Base-by-base conservation (phyloP, 2,888 invertebrate genomes). In the Julus scanicus region DNA sequence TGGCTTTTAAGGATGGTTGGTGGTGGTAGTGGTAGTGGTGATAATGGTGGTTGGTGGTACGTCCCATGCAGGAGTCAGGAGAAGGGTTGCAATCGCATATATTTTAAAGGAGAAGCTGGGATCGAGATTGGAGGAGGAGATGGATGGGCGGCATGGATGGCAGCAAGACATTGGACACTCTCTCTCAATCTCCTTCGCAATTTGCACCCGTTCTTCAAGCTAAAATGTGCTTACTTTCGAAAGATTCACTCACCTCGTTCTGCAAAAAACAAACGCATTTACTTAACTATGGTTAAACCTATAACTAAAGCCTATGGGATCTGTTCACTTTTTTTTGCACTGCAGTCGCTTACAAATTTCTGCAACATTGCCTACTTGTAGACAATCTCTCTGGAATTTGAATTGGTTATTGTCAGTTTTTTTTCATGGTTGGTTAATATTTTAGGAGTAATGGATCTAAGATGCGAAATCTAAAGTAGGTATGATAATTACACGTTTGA, bases 211-310 rank as follows among this genome's bases (percentile, higher is more conserved):
- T 71, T 71, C 71, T 11, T 71, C 20, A 20, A n/a, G 84, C 84
- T 8, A 84, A 40, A 40, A 15, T 84, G 84, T 44, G 44, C 84
- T 84, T 84, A 84, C 48, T 40, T 48, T 84, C 84, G 44, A 44
- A 84, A 84, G 44, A 84, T 9, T 48, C 84, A 84, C 84, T 84
- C 84, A 84, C 84, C 84, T 84, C 84, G 84, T 84, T 39, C 84
- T 84, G 84, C 8, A 84, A 84, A 84, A 84, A 84, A 84, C 84
- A 84, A 84, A 84, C 84, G 84, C 84, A 84, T 84, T 84, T 84
- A 84, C 84, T 84, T 40, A 71, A 71, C 71, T 71, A 71, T 6
- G 71, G 71, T 71, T n/a, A 29, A 29, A 71, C 71, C 71, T 29
- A 71, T n/a, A 29, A 11, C 71, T 71, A 9, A 29, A 9, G 3